Evolutionary conservation across 2,888 invertebrate species (phyloP).

Genomic region (Onthophagus sagittarius): DNA sequence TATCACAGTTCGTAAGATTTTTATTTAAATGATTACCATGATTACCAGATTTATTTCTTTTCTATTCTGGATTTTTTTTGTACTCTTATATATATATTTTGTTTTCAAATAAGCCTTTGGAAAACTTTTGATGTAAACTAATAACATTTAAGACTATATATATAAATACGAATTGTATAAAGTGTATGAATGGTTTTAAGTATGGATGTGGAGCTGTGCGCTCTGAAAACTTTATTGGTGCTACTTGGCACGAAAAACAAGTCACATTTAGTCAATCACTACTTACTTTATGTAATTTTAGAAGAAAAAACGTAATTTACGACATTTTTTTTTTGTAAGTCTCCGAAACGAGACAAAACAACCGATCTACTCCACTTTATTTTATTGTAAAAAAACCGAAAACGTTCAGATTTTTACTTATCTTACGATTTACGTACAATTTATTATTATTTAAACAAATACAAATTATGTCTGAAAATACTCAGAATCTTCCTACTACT

Average conservation of each 20-base stretch:
- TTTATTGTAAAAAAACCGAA: slow-evolving; percentile 21
- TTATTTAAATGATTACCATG: neutral
- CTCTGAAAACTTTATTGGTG: slow-evolving; percentile 39
- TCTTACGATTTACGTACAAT: slow-evolving; percentile 4
- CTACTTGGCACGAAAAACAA: slow-evolving; percentile 46
- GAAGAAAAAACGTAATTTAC: slow-evolving; percentile 13
- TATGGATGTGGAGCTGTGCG: slow-evolving; percentile 23
- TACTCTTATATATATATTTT: neutral
- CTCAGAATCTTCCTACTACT: slow-evolving; percentile 29
- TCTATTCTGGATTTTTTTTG: slow-evolving; percentile 21
- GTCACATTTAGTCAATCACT: slow-evolving; percentile 48
- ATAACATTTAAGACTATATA: slow-evolving; percentile 41
- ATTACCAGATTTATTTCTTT: slow-evolving; percentile 31
- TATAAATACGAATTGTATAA: slow-evolving; percentile 46
- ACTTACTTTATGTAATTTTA: slow-evolving; percentile 29
- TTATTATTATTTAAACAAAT: neutral
- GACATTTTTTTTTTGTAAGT: slow-evolving; percentile 34
- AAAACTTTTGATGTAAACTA: slow-evolving; percentile 42
- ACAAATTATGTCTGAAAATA: slow-evolving; percentile 26
- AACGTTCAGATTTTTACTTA: neutral
- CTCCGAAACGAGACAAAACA: slow-evolving; percentile 35
- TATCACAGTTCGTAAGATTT: slow-evolving; percentile 19
- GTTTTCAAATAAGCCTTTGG: slow-evolving; percentile 43
- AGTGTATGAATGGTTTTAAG: slow-evolving; percentile 44
- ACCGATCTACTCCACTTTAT: slow-evolving; percentile 5